Evolutionary conservation across 2,797 vertebrate species (phyloP).

Genomic region (Cygnus olor): DNA sequence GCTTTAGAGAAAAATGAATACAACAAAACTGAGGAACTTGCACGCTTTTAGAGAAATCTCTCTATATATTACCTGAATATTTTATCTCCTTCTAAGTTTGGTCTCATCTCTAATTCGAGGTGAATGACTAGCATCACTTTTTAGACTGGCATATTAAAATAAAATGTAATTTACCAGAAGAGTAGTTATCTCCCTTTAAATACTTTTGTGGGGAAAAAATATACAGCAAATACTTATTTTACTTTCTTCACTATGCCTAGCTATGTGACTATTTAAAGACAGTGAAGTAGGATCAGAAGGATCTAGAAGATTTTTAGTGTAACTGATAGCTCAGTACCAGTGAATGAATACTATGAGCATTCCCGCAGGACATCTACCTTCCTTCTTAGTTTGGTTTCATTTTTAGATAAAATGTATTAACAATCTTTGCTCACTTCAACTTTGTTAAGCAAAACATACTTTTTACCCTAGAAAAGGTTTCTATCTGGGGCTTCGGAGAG

Average conservation of each 20-base stretch:
- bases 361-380: slow-evolving; percentile 61
- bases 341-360: slow-evolving; percentile 42
- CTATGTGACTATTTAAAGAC: slow-evolving; percentile 16
- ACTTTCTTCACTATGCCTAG: slow-evolving; percentile 43
- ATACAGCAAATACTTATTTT: slow-evolving; percentile 23
- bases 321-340: slow-evolving; percentile 63
- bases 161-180: neutral
- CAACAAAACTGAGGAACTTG: neutral
- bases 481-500: neutral
- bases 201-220: slow-evolving; percentile 18
- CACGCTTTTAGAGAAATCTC: neutral
- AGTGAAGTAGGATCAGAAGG: slow-evolving; percentile 48
- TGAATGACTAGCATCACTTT: neutral
- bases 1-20: slow-evolving; percentile 23
- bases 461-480: neutral
- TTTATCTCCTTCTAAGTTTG: neutral
- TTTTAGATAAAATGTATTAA: slow-evolving; percentile 31
- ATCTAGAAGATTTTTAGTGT: slow-evolving; percentile 64
- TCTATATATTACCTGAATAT: neutral
- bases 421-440: slow-evolving; percentile 23
- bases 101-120: neutral
- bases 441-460: neutral
- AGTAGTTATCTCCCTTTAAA: slow-evolving; percentile 24
- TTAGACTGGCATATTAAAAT: neutral
- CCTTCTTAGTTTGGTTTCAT: slow-evolving; percentile 21